Evolutionary conservation across 2,888 invertebrate genomes (phyloP).

Genomic region (Nymphalis polychloros): DNA sequence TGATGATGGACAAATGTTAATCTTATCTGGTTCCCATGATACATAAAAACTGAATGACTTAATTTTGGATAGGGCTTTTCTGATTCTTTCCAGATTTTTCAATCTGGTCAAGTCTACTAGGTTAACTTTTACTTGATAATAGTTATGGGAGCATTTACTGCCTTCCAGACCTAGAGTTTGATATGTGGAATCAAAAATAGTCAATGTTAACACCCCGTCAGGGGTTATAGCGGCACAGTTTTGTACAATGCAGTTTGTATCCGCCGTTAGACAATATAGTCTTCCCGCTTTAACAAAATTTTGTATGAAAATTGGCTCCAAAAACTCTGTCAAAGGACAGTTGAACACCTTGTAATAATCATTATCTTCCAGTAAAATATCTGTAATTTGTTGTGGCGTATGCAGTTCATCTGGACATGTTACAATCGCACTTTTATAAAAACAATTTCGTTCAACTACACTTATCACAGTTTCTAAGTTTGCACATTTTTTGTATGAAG

Average conservation of each 20-base stretch:
- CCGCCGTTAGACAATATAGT: conserved; percentile 58
- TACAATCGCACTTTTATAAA: conserved; percentile 66
- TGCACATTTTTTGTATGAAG: conserved; percentile 48
- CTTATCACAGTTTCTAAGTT: conserved; percentile 48
- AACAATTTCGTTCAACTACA: conserved; percentile 57
- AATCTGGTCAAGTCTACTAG: conserved; percentile 46
- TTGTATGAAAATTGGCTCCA: conserved; percentile 61
- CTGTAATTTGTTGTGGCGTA: conserved; percentile 55
- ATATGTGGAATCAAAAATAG: conserved; percentile 59
- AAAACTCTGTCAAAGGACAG: conserved; percentile 59
- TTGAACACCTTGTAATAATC: conserved; percentile 63
- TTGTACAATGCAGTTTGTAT: conserved; percentile 62
- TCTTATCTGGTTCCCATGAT: conserved; percentile 62
- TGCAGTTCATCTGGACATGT: conserved; percentile 69
- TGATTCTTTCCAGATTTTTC: conserved; percentile 50
- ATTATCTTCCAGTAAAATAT: conserved; percentile 58
- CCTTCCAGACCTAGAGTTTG: conserved; percentile 74
- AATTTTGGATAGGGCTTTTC: conserved; percentile 52
- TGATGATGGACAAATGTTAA: conserved; percentile 68
- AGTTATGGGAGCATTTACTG: conserved; percentile 57
- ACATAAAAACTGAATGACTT: conserved; percentile 59
- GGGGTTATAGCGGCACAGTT: conserved; percentile 67
- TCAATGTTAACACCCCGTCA: conserved; percentile 61
- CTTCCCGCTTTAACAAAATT: conserved; percentile 65
- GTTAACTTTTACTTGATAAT: conserved; percentile 62